Evolutionary conservation across 2,888 invertebrate species (phyloP).

Genomic region (Pyralis farinalis): DNA sequence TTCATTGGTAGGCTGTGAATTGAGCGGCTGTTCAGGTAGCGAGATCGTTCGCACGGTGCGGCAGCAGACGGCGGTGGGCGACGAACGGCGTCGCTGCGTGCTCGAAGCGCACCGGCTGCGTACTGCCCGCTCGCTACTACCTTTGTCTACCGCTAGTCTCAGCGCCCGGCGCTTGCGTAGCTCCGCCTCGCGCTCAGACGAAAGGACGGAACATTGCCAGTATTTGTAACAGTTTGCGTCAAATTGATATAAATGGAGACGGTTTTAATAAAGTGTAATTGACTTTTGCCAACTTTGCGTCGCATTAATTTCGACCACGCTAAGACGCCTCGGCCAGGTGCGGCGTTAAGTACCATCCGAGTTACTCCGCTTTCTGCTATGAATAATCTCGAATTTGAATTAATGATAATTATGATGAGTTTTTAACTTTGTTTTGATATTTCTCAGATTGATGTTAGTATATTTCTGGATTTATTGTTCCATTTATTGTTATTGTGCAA

Average conservation of each 20-base stretch:
- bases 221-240: conserved; percentile 81
- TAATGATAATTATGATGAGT: conserved; percentile 73
- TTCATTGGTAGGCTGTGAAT: conserved; percentile 57
- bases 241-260: conserved; percentile 81
- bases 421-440: conserved; percentile 56
- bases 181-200: conserved; percentile 71
- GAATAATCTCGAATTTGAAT: conserved; percentile 76
- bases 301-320: conserved; percentile 79
- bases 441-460: conserved; percentile 37
- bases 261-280: conserved; percentile 82
- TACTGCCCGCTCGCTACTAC: conserved; percentile 51
- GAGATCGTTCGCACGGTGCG: conserved; percentile 21
- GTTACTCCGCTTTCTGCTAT: conserved; percentile 65
- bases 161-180: conserved; percentile 73
- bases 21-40: conserved; percentile 42
- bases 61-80: conserved; percentile 33
- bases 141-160: conserved; percentile 43
- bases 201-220: conserved; percentile 79
- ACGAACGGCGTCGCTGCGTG: conserved; percentile 38
- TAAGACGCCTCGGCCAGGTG: conserved; percentile 77
- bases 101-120: conserved; percentile 49
- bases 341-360: conserved; percentile 67
- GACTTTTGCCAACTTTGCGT: conserved; percentile 80
- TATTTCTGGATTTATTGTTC: conserved; percentile 5
- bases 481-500: no score